Evolutionary conservation across 2,888 invertebrate species (phyloP), one percentile per base, ranked within the genome.

Genomic region (Dasypolia templi): DNA sequence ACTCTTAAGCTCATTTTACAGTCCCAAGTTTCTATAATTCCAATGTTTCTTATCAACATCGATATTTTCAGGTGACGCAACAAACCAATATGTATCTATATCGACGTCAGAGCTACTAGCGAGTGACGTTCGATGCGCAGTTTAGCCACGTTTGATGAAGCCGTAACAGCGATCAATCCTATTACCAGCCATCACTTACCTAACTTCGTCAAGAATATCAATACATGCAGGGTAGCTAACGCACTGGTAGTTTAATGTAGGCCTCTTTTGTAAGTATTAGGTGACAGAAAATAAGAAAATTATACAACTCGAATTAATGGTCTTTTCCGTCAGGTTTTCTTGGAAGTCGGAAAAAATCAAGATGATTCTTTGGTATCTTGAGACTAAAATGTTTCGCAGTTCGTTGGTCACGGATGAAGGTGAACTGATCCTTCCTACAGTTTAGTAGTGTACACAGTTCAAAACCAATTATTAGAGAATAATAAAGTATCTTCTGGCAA

Each of bases 141-240:
- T 94, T 94, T 92, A 94, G 93, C 93, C 90, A 89, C 89, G 93
- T 93, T 92, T 93, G 92, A 94, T 94, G 95, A 96, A 95, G 94
- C 95, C 95, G 83, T 88, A 88, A 83, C 77, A 87, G 83, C 85
- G 86, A 92, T 91, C 89, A 93, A 96, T 95, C 95, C 95, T 92
- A 94, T 95, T 95, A 95, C 86, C 88, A 87, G 80, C 85, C 86
- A 91, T 90, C 89, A 91, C 87, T 91, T 90, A 90, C 89, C 89
- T 92, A 91, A 88, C 88, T 84, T 82, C 29, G 67, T 71, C 72
- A 72, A 80, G 75, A 79, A 73, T 77, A 75, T 72, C 82, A 68
- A 73, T 75, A 77, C n/a, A 32, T 14, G 53, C 35, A 69, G 39
- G 17, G 46, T 63, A 72, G 56, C 29, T 56, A 58, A 61, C 55